A percentile compares a stretch with the other conserved stretches of the same genome.
These are phyloP conservation scores for Apotomis turbidana DNA, from an alignment of 2,888 invertebrate genomes.

Conservation along the genomic window DNA sequence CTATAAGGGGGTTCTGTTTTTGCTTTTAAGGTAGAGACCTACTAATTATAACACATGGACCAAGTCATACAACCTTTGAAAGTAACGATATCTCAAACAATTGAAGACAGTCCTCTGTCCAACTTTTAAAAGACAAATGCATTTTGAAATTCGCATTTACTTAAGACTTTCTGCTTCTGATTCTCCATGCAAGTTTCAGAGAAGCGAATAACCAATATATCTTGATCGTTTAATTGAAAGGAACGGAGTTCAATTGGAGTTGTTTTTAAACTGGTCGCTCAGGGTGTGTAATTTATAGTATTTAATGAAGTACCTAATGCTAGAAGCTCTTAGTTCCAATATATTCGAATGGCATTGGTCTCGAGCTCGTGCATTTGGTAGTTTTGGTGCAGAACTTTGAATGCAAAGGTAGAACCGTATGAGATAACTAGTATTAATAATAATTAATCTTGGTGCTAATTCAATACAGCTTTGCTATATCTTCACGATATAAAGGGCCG, in stretches of 20 bases:
- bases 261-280: slow-evolving; percentile 5
- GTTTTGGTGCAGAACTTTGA: neutral
- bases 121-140: neutral
- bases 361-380: neutral
- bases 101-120: neutral
- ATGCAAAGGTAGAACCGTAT: neutral
- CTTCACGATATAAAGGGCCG: too few relatives aligned
- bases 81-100: neutral
- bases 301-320: slow-evolving; percentile 16
- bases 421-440: too few relatives aligned
- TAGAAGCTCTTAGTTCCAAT: neutral
- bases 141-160: neutral
- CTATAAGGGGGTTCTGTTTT: too few relatives aligned
- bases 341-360: neutral
- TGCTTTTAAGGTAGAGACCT: too few relatives aligned
- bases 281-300: slow-evolving; percentile 31
- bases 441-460: too few relatives aligned
- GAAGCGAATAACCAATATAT: neutral
- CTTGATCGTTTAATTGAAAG: neutral
- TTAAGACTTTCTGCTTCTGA: neutral
- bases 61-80: neutral
- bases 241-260: neutral
- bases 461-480: too few relatives aligned
- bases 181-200: slow-evolving; percentile 7
- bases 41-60: neutral